A percentile compares a stretch with the other conserved stretches of the same genome.
Evolutionary conservation across 1,140 invertebrate genomes (phyloP).

Genomic region (Lepeophtheirus salmonis): DNA sequence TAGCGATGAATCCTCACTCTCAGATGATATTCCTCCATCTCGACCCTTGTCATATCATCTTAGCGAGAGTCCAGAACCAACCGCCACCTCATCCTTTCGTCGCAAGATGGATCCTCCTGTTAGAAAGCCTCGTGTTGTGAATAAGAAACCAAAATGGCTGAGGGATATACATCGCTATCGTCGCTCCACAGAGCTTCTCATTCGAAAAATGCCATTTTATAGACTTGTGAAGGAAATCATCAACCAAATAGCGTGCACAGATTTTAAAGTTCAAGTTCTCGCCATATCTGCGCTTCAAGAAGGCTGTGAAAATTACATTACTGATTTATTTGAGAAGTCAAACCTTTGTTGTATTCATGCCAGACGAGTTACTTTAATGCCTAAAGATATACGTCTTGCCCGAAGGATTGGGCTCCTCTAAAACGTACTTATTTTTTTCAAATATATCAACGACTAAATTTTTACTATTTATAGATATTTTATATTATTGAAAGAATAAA

Average conservation of each 20-base stretch:
- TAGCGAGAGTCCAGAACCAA: too few relatives aligned
- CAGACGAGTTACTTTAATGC: slow-evolving; percentile 27
- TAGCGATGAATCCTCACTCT: too few relatives aligned
- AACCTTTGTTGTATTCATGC: slow-evolving; percentile 27
- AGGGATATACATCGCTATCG: not conserved
- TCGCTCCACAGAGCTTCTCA: not conserved
- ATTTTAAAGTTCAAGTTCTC: not conserved
- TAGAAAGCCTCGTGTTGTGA: not conserved
- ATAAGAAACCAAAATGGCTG: not conserved
- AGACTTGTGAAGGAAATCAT: not conserved
- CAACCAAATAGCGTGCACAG: not conserved
- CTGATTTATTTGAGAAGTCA: slow-evolving; percentile 26
- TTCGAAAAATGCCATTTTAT: not conserved
- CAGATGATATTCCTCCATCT: too few relatives aligned
- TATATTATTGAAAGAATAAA: too few relatives aligned
- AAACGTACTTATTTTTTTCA: too few relatives aligned
- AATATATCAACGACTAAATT: too few relatives aligned
- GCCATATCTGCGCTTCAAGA: slow-evolving; percentile 18
- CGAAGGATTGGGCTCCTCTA: not conserved
- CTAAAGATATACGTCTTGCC: slow-evolving; percentile 25
- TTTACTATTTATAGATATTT: too few relatives aligned
- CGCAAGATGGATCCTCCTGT: not conserved
- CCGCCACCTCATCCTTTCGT: not conserved
- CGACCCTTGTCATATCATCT: too few relatives aligned
- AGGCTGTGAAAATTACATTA: slow-evolving; percentile 25